Evolutionary conservation across 2,113 vertebrate species (phyloP), one percentile per base, ranked within the genome.

Genomic region (Forbesichthys papilliferus): DNA sequence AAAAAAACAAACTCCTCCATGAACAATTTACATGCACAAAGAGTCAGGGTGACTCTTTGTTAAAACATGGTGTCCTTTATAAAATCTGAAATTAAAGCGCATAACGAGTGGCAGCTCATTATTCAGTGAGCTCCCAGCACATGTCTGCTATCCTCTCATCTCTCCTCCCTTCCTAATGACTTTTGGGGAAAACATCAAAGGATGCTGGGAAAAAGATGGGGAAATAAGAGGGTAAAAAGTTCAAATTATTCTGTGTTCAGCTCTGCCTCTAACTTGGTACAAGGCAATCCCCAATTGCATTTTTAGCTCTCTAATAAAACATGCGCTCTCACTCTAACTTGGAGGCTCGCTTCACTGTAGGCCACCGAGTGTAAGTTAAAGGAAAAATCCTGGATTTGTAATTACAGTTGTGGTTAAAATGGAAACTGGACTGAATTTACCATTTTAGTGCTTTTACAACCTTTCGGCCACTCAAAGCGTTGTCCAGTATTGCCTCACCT

Each of bases 161-260:
- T 67, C 74, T 73, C 74, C 66, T 82, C 64, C 61, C 27, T 76
- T 77, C 86, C 80, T 90, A 89, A 91, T 90, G 88, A 90, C 83
- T 79, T 73, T 73, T 74, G 85, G 83, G 87, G 86, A 84, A 71
- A 86, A 90, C 86, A 88, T 92, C 88, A 90, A 86, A 91, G 72
- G 77, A 80, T 78, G 57, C 74, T 78, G 73, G 82, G 84, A 70
- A 84, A 79, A 2, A 13, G 68, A 72, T 16, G 46, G 55, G 9
- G 54, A 64, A 66, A 53, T 42, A 33, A 27, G 27, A 71, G 54
- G 49, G 71, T 68, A 61, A 69, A 74, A 71, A 68, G 63, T 14
- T 68, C 69, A 75, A 74, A 79, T 82, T 77, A 77, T 87, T 90
- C 62, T 69, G 71, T 84, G 68, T 77, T 69, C 69, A 61, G 63